A percentile compares a stretch with the other conserved stretches of the same genome.
phyloP scores from a whole-genome alignment of 1,140 invertebrate genomes.

The Scaptomyza hsui region DNA sequence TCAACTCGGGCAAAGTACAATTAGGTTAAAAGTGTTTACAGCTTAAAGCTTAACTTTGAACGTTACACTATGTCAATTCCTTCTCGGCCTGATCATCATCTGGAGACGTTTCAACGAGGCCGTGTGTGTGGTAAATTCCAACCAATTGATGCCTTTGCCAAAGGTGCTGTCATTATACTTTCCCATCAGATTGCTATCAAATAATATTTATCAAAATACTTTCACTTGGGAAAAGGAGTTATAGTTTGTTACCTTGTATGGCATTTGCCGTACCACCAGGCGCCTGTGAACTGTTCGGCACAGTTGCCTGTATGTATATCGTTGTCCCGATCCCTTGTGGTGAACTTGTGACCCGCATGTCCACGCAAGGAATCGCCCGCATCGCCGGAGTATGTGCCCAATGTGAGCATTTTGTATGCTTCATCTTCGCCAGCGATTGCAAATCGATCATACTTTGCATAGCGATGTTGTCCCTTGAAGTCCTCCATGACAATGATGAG shows the following conservation, averaged over 20 bases:
- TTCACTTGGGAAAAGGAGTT: background rate
- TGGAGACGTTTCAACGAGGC: conserved; percentile 36
- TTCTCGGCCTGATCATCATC: conserved; percentile 46
- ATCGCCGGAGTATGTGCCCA: conserved; percentile 32
- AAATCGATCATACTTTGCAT: conserved; percentile 21
- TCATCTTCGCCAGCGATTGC: conserved; percentile 19
- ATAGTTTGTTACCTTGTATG: conserved; percentile 21
- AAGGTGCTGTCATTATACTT: conserved; percentile 30
- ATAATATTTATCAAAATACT: background rate
- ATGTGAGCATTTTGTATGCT: background rate
- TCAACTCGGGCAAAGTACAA: background rate
- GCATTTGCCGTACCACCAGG: conserved; percentile 42
- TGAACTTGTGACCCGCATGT: conserved; percentile 21
- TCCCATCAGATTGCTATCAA: conserved; percentile 40
- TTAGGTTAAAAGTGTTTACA: background rate
- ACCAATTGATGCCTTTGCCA: conserved; percentile 48
- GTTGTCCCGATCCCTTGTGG: conserved; percentile 31
- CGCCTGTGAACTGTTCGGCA: conserved; percentile 32
- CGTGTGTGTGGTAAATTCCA: conserved; percentile 17
- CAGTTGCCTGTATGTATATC: conserved; percentile 25
- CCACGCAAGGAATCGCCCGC: conserved; percentile 30
- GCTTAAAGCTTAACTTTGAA: no score
- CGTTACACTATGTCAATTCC: background rate
- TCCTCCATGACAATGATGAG: conserved; percentile 86
- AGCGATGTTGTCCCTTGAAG: background rate